Conservation (phyloP, 2,113 vertebrate species). For the Mobula birostris region DNA sequence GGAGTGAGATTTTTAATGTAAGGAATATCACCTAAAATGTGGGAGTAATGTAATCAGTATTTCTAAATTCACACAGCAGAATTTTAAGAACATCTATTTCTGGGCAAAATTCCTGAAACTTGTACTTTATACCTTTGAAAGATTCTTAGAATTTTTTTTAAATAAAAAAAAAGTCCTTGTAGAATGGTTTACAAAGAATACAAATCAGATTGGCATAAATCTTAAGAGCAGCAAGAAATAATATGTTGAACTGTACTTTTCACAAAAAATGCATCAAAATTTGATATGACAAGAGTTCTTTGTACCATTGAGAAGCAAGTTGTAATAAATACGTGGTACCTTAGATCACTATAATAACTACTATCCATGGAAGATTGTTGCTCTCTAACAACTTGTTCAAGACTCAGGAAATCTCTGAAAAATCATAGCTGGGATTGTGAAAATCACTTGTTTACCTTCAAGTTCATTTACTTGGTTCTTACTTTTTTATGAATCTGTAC, state of each 20-base stretch:
- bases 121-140: not conserved
- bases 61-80: not conserved
- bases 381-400: not conserved
- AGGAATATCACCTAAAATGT: not conserved
- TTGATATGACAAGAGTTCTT: not conserved
- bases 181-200: conserved; percentile 53
- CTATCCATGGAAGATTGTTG: not conserved
- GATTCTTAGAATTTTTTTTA: not conserved
- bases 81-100: not conserved
- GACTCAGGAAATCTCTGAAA: not conserved
- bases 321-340: not conserved
- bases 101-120: not conserved
- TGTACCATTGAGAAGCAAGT: not conserved
- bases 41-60: not conserved
- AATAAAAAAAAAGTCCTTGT: conserved; percentile 59
- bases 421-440: not conserved
- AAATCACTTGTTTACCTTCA: not conserved
- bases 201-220: conserved; percentile 68
- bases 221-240: conserved; percentile 52
- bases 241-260: conserved; percentile 43
- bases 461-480: not conserved
- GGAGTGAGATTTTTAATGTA: not conserved
- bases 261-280: not conserved
- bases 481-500: no score
- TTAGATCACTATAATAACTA: not conserved